Percentiles rank a stretch among this genome's conserved stretches.
Conservation (phyloP, 2,797 vertebrate species). For the Alectoris magna region DNA sequence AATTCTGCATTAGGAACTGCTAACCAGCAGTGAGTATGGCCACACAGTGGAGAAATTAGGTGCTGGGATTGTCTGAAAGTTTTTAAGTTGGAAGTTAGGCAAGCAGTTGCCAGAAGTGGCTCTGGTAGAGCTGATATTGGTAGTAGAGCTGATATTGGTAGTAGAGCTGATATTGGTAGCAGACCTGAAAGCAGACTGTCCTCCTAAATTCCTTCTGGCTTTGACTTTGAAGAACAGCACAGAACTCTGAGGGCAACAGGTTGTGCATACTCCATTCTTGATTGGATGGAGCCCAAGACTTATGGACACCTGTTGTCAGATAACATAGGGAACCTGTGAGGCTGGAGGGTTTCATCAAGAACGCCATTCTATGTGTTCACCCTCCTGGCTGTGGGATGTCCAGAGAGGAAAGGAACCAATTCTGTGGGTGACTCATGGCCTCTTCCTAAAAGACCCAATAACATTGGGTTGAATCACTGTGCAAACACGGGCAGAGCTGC, state of each 20-base stretch:
- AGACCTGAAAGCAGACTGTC: background rate
- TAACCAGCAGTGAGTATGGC: background rate
- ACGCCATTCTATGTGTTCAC: background rate
- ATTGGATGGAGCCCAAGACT: background rate
- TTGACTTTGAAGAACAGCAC: background rate
- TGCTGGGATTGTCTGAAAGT: background rate
- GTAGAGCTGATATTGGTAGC: background rate
- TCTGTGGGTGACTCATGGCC: background rate
- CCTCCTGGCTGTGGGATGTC: background rate
- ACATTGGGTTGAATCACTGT: background rate
- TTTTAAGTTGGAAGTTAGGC: background rate
- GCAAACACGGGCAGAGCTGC: background rate
- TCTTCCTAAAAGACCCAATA: constrained; percentile 16
- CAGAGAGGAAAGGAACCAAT: background rate
- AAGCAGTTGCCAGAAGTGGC: background rate
- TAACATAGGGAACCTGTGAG: background rate
- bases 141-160: background rate
- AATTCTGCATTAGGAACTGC: background rate
- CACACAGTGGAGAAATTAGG: background rate
- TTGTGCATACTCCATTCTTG: background rate
- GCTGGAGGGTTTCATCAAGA: background rate
- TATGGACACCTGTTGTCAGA: background rate
- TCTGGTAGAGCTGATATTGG: background rate
- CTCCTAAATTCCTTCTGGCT: background rate
- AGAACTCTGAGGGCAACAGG: background rate